These are phyloP conservation scores for Lumbricus terrestris DNA, from an alignment of 2,888 invertebrate genomes.

Conservation along the genomic window DNA sequence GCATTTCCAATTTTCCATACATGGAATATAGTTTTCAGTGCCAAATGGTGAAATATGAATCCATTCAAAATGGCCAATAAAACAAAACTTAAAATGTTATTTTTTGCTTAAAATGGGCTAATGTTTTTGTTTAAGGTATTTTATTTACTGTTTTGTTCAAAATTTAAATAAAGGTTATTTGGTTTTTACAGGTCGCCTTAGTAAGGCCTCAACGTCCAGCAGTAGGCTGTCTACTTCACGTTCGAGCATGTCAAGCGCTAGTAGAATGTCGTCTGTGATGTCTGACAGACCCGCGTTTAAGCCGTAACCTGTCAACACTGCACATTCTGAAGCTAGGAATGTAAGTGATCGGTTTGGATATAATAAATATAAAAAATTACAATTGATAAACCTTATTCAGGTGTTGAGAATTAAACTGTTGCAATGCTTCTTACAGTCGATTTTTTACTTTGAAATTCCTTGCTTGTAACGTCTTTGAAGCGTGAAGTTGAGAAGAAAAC, in stretches of 20 bases:
- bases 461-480: neutral
- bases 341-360: neutral
- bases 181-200: constrained; percentile 5
- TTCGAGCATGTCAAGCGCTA: neutral
- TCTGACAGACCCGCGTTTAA: neutral
- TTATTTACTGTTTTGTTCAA: neutral
- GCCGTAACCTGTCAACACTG: neutral
- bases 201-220: neutral
- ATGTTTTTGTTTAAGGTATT: neutral
- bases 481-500: neutral
- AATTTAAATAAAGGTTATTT: too few species aligned
- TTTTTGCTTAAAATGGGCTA: neutral
- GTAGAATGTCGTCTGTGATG: neutral
- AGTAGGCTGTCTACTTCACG: neutral
- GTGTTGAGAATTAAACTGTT: neutral
- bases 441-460: neutral
- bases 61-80: too few species aligned
- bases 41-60: too few species aligned
- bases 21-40: too few species aligned
- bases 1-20: too few species aligned
- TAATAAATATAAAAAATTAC: neutral
- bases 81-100: neutral
- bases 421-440: neutral
- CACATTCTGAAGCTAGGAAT: neutral
- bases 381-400: neutral